Conservation (phyloP, 2,888 invertebrate species). For the Apodemia mormo region DNA sequence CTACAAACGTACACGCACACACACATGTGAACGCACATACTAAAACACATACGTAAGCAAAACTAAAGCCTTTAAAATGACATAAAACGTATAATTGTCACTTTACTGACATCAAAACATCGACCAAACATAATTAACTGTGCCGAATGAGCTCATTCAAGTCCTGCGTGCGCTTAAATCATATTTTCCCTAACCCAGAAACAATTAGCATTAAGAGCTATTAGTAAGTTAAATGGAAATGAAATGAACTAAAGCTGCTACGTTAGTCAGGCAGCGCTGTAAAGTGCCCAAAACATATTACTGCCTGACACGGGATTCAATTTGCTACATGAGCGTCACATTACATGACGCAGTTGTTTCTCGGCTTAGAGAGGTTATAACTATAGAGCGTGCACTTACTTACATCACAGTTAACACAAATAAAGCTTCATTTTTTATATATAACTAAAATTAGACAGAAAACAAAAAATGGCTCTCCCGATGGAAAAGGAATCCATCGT, state of each 20-base stretch:
- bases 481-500: too few relatives aligned
- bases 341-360: neutral
- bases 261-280: neutral
- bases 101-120: too few relatives aligned
- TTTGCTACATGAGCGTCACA: slow-evolving; percentile 2
- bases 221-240: neutral
- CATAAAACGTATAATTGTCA: too few relatives aligned
- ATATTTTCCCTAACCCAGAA: neutral
- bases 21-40: too few relatives aligned
- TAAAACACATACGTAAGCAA: too few relatives aligned
- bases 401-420: neutral
- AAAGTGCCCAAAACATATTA: slow-evolving; percentile 5
- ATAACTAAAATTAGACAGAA: too few relatives aligned
- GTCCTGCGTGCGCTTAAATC: neutral
- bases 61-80: too few relatives aligned
- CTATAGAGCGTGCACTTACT: neutral
- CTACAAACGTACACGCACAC: too few relatives aligned
- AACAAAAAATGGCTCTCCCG: too few relatives aligned
- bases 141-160: neutral
- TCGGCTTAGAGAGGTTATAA: neutral
- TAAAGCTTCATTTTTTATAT: too few relatives aligned
- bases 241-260: slow-evolving; percentile 10
- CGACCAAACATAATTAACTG: too few relatives aligned
- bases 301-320: slow-evolving; percentile 6
- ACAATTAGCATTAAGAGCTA: neutral